A percentile compares a stretch with the other conserved stretches of the same genome.
phyloP scores from a whole-genome alignment of 2,113 vertebrate genomes.

The Bos taurus region ARS-UCD2.0 NC_037338.1:82550001-82550500 shows the following conservation, averaged over 20 bases:
- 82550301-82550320: too few relatives aligned
- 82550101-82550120: too few relatives aligned
- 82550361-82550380: background rate
- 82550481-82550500: rapidly evolving
- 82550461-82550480: background rate
- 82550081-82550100: background rate
- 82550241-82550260: rapidly evolving
- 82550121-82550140: rapidly evolving
- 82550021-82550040: background rate
- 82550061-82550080: background rate
- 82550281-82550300: rapidly evolving
- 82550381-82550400: background rate
- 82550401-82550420: background rate
- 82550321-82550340: background rate
- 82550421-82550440: background rate
- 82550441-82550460: background rate
- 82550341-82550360: background rate
- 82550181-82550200: background rate
- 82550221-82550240: background rate
- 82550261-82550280: rapidly evolving
- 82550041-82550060: background rate
- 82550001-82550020: background rate
- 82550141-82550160: background rate
- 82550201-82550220: background rate
- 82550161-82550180: background rate